Evolutionary conservation across 2,113 vertebrate genomes (phyloP).

Genomic region (Nothobranchius kuhntae): DNA sequence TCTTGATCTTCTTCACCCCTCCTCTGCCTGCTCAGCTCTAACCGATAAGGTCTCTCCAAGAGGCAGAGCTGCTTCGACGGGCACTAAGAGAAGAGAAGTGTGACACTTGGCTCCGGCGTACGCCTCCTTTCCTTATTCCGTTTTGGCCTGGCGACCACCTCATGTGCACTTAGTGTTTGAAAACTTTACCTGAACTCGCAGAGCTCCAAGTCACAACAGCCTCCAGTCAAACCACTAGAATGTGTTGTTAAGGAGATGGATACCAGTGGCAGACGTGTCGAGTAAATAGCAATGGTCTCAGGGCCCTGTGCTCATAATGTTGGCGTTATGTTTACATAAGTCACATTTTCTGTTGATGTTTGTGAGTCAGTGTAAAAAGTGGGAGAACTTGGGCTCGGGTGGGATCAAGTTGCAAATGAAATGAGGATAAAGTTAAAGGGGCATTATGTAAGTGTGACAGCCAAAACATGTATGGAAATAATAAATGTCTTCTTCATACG

Average conservation of each 20-base stretch:
- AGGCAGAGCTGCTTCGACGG: constrained; percentile 7
- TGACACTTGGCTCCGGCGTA: background rate
- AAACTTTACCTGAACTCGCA: too few relatives aligned
- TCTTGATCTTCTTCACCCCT: constrained; percentile 21
- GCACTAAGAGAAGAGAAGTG: constrained; percentile 9
- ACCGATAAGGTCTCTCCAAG: background rate
- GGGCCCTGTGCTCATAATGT: too few relatives aligned
- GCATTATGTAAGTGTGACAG: too few relatives aligned
- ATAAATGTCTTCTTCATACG: too few relatives aligned
- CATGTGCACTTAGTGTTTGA: background rate
- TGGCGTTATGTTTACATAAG: too few relatives aligned
- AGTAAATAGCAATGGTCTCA: too few relatives aligned
- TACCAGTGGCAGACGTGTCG: background rate
- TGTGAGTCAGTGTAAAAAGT: too few relatives aligned
- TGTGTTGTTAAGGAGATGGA: background rate
- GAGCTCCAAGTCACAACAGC: background rate
- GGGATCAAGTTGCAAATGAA: too few relatives aligned
- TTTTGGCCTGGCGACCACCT: background rate
- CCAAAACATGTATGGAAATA: too few relatives aligned
- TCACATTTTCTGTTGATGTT: too few relatives aligned
- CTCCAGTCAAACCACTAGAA: background rate
- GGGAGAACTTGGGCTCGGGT: too few relatives aligned
- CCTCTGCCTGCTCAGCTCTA: constrained; percentile 13
- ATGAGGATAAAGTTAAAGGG: too few relatives aligned
- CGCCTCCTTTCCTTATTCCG: background rate